phyloP scores from a whole-genome alignment of 2,113 vertebrate genomes.

The Pelodiscus sinensis region DNA sequence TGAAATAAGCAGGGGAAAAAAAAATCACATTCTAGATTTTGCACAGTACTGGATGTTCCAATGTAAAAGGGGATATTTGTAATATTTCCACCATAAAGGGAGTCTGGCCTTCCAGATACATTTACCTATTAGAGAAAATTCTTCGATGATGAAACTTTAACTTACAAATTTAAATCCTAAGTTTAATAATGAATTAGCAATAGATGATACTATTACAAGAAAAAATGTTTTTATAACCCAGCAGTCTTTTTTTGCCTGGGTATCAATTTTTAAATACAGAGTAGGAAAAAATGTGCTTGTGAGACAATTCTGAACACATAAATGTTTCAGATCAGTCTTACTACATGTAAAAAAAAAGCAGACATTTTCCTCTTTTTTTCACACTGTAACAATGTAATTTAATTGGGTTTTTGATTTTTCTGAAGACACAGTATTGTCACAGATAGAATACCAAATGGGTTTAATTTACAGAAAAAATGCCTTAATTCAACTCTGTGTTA shows the following conservation, averaged over 20 bases:
- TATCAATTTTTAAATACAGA: slow-evolving; percentile 79
- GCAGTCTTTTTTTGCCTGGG: slow-evolving; percentile 66
- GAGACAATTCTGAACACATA: slow-evolving; percentile 71
- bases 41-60: slow-evolving; percentile 12
- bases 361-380: slow-evolving; percentile 56
- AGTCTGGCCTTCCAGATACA: slow-evolving; percentile 55
- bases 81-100: slow-evolving; percentile 65
- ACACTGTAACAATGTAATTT: slow-evolving; percentile 60
- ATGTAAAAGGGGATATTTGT: slow-evolving; percentile 34
- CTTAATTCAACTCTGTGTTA: slow-evolving; percentile 52
- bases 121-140: slow-evolving; percentile 61
- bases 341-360: slow-evolving; percentile 43
- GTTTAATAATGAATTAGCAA: slow-evolving; percentile 63
- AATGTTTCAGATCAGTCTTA: slow-evolving; percentile 52
- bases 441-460: slow-evolving; percentile 53
- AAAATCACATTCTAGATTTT: neutral
- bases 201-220: slow-evolving; percentile 71
- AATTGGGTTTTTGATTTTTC: slow-evolving; percentile 69
- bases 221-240: slow-evolving; percentile 30
- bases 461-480: slow-evolving; percentile 57
- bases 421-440: slow-evolving; percentile 65
- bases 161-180: slow-evolving; percentile 62
- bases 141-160: slow-evolving; percentile 67
- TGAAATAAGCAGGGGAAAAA: neutral
- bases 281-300: slow-evolving; percentile 58